phyloP scores from a whole-genome alignment of 2,888 invertebrate genomes.

The Mythimna vitellina region DNA sequence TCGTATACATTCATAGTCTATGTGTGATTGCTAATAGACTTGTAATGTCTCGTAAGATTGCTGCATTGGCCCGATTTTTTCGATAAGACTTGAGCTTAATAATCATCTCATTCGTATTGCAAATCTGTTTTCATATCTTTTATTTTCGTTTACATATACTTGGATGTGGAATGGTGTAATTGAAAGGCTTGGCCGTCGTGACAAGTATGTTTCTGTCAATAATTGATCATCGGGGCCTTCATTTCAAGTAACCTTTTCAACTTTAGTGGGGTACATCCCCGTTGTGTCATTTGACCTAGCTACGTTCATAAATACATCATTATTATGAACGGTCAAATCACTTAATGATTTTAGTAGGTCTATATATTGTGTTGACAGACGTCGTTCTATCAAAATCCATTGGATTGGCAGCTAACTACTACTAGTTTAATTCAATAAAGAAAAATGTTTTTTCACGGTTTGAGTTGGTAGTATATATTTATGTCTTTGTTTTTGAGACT shows the following conservation, averaged over 20 bases:
- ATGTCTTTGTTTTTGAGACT: too few relatives aligned
- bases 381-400: background rate
- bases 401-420: too few relatives aligned
- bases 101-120: constrained; percentile 24
- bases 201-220: constrained; percentile 19
- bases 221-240: constrained; percentile 28
- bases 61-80: constrained; percentile 42
- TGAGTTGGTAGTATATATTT: too few relatives aligned
- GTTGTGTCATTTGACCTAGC: background rate
- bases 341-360: background rate
- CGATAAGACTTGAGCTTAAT: constrained; percentile 16
- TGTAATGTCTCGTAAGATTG: constrained; percentile 41
- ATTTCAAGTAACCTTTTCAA: constrained; percentile 42
- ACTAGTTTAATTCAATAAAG: too few relatives aligned
- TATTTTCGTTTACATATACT: constrained; percentile 6
- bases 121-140: constrained; percentile 44
- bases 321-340: constrained; percentile 6
- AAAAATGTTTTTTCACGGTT: too few relatives aligned
- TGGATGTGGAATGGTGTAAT: constrained; percentile 34
- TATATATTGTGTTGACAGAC: background rate
- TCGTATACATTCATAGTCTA: constrained; percentile 36
- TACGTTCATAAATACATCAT: too few relatives aligned
- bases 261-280: background rate
- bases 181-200: constrained; percentile 7
- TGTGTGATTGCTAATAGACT: constrained; percentile 41